Conservation (phyloP, 2,797 vertebrate genomes). For the Iguana delicatissima region DNA sequence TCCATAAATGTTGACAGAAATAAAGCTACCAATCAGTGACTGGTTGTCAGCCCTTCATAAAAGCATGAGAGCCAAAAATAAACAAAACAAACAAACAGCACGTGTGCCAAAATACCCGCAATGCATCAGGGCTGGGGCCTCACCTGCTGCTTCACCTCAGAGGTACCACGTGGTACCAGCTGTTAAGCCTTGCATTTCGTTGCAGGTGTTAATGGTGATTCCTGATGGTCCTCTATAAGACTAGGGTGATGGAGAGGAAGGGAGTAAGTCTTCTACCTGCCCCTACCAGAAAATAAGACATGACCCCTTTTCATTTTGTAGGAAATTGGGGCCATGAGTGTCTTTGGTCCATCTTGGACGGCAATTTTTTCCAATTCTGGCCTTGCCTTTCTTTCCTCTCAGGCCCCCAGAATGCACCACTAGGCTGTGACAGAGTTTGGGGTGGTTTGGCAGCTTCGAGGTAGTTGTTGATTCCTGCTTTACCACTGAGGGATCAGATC, state of each 20-base stretch:
- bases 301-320: not conserved
- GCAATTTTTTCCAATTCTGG: accelerated
- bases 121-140: not conserved
- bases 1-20: slow-evolving; percentile 64
- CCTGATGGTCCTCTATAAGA: slow-evolving; percentile 41
- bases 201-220: slow-evolving; percentile 29
- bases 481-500: slow-evolving; percentile 49
- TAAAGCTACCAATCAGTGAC: slow-evolving; percentile 53
- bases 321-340: slow-evolving; percentile 24
- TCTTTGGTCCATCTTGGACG: slow-evolving; percentile 17
- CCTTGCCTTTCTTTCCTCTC: slow-evolving; percentile 1
- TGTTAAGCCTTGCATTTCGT: slow-evolving; percentile 8
- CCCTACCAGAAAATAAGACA: not conserved
- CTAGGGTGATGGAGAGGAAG: not conserved
- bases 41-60: slow-evolving; percentile 25
- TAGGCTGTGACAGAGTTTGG: not conserved
- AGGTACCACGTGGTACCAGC: not conserved
- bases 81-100: not conserved
- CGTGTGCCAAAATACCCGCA: not conserved
- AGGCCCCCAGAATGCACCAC: not conserved
- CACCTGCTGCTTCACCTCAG: not conserved
- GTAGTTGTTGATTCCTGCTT: slow-evolving; percentile 72
- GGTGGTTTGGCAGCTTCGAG: slow-evolving; percentile 61
- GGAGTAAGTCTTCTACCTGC: slow-evolving; percentile 19
- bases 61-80: not conserved